A percentile compares a stretch with the other conserved stretches of the same genome.
Conservation (phyloP, 2,888 invertebrate genomes). For the Tryphoninae sp. region DNA sequence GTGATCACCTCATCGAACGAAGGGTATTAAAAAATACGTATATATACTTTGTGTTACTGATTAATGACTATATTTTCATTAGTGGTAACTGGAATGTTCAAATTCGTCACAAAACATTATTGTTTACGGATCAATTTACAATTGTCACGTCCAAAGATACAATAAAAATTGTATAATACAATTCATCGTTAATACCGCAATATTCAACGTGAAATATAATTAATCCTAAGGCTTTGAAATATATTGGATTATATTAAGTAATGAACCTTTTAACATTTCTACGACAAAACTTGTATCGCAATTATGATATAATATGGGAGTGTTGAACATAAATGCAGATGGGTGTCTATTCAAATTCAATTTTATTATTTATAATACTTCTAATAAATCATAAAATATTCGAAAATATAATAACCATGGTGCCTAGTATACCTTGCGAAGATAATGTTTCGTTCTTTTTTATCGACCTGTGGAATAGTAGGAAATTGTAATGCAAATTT, state of each 20-base stretch:
- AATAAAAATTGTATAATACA: constrained; percentile 2
- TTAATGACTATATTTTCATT: not conserved
- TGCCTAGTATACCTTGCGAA: too few species aligned
- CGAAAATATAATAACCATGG: not conserved
- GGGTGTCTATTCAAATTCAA: not conserved
- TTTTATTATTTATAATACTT: not conserved
- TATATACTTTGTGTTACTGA: constrained; percentile 6
- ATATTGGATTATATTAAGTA: not conserved
- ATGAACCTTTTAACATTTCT: not conserved
- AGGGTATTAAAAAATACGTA: constrained; percentile 84
- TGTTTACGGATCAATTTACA: not conserved
- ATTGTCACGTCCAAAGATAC: not conserved
- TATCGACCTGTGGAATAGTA: too few species aligned
- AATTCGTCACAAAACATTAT: not conserved
- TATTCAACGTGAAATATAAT: not conserved
- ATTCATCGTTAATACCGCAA: constrained; percentile 1
- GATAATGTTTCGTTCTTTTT: too few species aligned
- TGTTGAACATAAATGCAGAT: constrained; percentile 30
- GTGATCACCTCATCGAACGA: constrained; percentile 92
- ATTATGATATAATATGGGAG: constrained; percentile 6
- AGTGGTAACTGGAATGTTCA: not conserved
- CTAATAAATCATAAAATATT: not conserved
- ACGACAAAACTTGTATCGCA: constrained; percentile 9
- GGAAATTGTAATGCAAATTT: not conserved
- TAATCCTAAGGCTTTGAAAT: not conserved